Evolutionary conservation across 2,797 vertebrate genomes (phyloP).

Genomic region (Tachyglossus aculeatus): DNA sequence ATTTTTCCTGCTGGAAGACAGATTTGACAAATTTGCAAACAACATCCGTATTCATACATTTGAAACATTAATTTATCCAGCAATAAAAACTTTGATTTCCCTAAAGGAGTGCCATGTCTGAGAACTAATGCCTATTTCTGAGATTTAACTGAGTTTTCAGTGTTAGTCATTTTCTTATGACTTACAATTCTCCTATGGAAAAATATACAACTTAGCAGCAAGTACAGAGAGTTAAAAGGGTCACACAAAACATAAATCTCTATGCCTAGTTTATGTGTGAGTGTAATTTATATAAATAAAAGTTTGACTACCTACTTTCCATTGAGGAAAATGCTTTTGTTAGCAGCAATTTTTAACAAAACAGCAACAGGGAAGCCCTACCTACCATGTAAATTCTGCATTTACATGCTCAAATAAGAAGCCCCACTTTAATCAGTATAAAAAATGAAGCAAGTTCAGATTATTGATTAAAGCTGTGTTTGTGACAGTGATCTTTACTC

Average conservation of each 20-base stretch:
- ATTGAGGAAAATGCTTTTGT: slow-evolving; percentile 62
- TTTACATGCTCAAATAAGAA: slow-evolving; percentile 13
- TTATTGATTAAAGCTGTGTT: too few relatives aligned
- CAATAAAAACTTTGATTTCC: slow-evolving; percentile 82
- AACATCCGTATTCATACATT: slow-evolving; percentile 77
- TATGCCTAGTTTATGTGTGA: slow-evolving; percentile 63
- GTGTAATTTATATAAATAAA: slow-evolving; percentile 74
- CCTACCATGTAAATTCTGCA: slow-evolving; percentile 31
- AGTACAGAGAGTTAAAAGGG: slow-evolving; percentile 78
- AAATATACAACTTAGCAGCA: slow-evolving; percentile 79
- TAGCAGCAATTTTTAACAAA: slow-evolving; percentile 50
- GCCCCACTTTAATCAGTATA: too few relatives aligned
- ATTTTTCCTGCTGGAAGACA: slow-evolving; percentile 76
- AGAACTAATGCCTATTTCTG: slow-evolving; percentile 74
- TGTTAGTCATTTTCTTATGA: slow-evolving; percentile 74
- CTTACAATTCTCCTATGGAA: slow-evolving; percentile 69
- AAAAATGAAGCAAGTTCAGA: too few relatives aligned
- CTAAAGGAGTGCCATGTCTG: slow-evolving; percentile 74
- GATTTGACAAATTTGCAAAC: slow-evolving; percentile 80
- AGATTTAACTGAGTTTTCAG: slow-evolving; percentile 76
- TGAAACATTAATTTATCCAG: slow-evolving; percentile 80
- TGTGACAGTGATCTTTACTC: too few relatives aligned
- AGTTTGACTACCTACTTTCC: slow-evolving; percentile 61
- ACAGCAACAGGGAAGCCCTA: slow-evolving; percentile 37
- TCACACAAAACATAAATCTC: slow-evolving; percentile 77